Conservation (phyloP, 2,113 vertebrate genomes). For the Diphyllodes magnificus region DNA sequence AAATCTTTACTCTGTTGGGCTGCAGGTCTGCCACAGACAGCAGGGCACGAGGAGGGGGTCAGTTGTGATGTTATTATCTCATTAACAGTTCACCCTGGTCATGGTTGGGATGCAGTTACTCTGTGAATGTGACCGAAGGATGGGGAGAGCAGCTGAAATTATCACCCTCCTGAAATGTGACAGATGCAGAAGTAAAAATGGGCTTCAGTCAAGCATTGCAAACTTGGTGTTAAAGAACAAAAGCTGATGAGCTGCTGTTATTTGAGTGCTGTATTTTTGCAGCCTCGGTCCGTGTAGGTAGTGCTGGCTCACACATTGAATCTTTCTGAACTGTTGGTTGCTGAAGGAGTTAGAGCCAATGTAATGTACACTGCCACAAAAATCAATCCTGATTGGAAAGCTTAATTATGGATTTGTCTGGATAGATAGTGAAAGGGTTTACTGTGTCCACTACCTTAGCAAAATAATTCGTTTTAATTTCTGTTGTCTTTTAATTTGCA, state of each 20-base stretch:
- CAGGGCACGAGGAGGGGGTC: background rate
- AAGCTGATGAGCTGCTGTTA: background rate
- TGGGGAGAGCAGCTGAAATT: background rate
- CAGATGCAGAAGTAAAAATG: background rate
- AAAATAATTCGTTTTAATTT: background rate
- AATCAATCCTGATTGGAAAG: background rate
- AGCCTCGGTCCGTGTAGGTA: accelerated
- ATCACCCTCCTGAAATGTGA: background rate
- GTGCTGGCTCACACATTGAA: background rate
- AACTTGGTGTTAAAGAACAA: background rate
- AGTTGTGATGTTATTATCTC: background rate
- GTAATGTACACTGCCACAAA: background rate
- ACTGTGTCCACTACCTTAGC: background rate
- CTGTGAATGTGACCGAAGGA: background rate
- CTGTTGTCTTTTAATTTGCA: background rate
- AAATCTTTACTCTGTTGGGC: background rate
- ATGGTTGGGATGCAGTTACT: background rate
- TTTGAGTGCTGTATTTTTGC: background rate
- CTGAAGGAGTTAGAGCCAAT: background rate
- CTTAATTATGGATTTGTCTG: background rate
- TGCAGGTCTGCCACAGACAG: background rate
- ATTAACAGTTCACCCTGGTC: background rate
- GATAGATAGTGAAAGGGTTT: background rate
- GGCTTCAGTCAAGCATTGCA: background rate
- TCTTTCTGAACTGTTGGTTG: background rate